These are phyloP conservation scores for Drosophila sordidula DNA, from an alignment of 2,888 invertebrate species.

Conservation along the genomic window DNA sequence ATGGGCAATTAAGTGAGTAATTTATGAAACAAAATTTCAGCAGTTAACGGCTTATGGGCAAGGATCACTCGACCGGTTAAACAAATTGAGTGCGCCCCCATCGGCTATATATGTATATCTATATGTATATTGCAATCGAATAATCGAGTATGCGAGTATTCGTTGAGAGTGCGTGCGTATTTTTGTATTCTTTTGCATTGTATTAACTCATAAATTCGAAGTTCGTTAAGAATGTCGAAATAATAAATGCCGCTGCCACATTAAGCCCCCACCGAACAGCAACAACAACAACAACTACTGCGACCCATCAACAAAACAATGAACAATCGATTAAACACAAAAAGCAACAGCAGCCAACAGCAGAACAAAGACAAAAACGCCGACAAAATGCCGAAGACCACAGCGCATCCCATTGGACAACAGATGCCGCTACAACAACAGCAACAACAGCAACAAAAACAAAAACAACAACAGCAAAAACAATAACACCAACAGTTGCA, in stretches of 20 bases:
- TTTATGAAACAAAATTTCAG: constrained; percentile 70
- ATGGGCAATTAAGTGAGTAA: constrained; percentile 75
- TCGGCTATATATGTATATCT: neutral
- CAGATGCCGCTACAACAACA: constrained; percentile 47
- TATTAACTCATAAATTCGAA: constrained; percentile 82
- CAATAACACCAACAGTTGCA: constrained; percentile 15
- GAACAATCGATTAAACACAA: constrained; percentile 80
- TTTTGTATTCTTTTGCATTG: constrained; percentile 62
- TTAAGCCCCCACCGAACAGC: constrained; percentile 61
- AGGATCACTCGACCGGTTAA: constrained; percentile 65
- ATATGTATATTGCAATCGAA: constrained; percentile 2
- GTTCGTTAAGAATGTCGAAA: constrained; percentile 83
- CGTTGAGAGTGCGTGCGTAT: constrained; percentile 38
- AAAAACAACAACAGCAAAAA: constrained; percentile 22
- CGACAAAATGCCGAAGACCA: constrained; percentile 61
- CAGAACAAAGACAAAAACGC: constrained; percentile 72
- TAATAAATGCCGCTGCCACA: constrained; percentile 80
- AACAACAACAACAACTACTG: constrained; percentile 42
- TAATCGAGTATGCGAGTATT: constrained; percentile 11
- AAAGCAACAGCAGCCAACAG: constrained; percentile 63
- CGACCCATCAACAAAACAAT: constrained; percentile 70
- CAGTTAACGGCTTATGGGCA: constrained; percentile 52
- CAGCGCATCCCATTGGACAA: constrained; percentile 52
- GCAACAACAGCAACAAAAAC: too few relatives aligned
- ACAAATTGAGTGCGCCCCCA: constrained; percentile 57